Conservation (phyloP, 2,113 vertebrate species). For the Caranx melampygus region DNA sequence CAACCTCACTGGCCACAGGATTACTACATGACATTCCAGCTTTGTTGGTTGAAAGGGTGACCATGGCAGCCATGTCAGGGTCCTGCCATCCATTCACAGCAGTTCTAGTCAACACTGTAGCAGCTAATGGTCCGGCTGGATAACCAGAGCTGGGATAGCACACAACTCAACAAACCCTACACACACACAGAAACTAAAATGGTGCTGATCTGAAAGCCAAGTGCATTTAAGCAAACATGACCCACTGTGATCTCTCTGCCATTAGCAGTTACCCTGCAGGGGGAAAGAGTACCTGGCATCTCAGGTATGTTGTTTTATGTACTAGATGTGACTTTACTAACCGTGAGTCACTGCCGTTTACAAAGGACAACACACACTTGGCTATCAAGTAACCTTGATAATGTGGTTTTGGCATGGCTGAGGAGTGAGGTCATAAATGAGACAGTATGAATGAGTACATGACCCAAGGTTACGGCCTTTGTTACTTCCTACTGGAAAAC, state of each 20-base stretch:
- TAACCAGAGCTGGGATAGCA: slow-evolving; percentile 24
- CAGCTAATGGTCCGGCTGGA: slow-evolving; percentile 16
- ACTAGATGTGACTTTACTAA: slow-evolving; percentile 14
- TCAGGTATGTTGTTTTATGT: slow-evolving; percentile 43
- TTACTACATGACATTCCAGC: slow-evolving; percentile 53
- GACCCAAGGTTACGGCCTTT: not conserved
- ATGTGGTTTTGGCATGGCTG: not conserved
- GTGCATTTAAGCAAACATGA: slow-evolving; percentile 37
- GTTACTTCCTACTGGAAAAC: slow-evolving; percentile 20
- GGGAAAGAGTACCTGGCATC: slow-evolving; percentile 15
- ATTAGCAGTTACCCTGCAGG: slow-evolving; percentile 20
- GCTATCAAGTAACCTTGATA: slow-evolving; percentile 39
- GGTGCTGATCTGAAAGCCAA: not conserved
- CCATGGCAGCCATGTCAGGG: slow-evolving; percentile 48
- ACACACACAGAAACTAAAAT: slow-evolving; percentile 4
- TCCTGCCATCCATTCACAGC: slow-evolving; percentile 44
- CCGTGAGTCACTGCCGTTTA: slow-evolving; percentile 42
- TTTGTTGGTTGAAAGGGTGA: slow-evolving; percentile 43
- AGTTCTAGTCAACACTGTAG: slow-evolving; percentile 17
- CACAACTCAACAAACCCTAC: slow-evolving; percentile 12
- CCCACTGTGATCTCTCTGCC: slow-evolving; percentile 6
- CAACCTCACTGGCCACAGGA: slow-evolving; percentile 38
- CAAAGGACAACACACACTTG: slow-evolving; percentile 26
- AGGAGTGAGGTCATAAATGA: slow-evolving; percentile 41
- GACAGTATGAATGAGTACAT: slow-evolving; percentile 13